A percentile compares a stretch with the other conserved stretches of the same genome.
phyloP scores from a whole-genome alignment of 2,113 vertebrate genomes.

The Tachycineta bicolor region DNA sequence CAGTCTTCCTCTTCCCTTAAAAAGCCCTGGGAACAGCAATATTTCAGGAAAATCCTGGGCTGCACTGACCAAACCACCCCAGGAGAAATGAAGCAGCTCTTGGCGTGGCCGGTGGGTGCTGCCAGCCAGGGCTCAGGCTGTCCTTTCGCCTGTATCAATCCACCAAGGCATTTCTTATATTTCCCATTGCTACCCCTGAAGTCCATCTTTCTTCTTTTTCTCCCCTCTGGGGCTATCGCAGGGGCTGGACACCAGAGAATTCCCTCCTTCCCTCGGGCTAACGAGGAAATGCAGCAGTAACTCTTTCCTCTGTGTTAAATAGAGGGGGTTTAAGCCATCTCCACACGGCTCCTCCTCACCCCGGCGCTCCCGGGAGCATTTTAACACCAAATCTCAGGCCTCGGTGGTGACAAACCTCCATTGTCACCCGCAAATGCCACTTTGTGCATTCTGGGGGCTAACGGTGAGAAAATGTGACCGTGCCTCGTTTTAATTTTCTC shows the following conservation, averaged over 20 bases:
- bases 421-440: constrained; percentile 46
- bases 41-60: neutral
- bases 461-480: constrained; percentile 39
- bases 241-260: neutral
- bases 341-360: neutral
- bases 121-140: neutral
- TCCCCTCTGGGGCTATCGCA: neutral
- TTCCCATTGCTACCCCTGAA: neutral
- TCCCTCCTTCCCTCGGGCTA: neutral
- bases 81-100: neutral
- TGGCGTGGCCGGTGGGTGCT: neutral
- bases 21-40: neutral
- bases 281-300: neutral
- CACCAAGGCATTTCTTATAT: neutral
- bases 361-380: neutral
- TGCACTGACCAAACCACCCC: neutral
- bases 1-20: neutral
- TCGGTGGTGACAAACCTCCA: constrained; percentile 21
- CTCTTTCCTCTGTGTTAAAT: constrained; percentile 5
- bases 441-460: constrained; percentile 17
- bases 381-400: constrained; percentile 16
- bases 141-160: neutral
- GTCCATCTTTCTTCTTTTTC: neutral
- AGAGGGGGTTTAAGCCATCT: neutral
- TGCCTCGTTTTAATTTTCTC: constrained; percentile 68